Percentiles rank a stretch among this genome's conserved stretches.
Evolutionary conservation across 2,797 vertebrate genomes (phyloP).

Genomic region (Rhynchotus rufescens): DNA sequence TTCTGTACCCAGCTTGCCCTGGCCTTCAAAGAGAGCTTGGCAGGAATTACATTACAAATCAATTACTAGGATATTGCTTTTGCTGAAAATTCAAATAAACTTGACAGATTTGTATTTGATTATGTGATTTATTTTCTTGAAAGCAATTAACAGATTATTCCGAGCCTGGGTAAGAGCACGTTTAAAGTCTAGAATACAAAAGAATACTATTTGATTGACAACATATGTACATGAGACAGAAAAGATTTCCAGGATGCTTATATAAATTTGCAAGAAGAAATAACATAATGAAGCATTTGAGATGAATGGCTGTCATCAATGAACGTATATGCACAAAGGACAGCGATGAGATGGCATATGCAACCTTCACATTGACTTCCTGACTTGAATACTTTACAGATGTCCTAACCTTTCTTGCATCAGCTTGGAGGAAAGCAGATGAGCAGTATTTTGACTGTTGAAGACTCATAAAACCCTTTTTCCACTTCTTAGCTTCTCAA

Average conservation of each 20-base stretch:
- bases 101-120: slow-evolving; percentile 33
- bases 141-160: slow-evolving; percentile 33
- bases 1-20: not conserved
- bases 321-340: not conserved
- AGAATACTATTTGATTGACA: not conserved
- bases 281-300: not conserved
- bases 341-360: not conserved
- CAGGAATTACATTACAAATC: slow-evolving; percentile 30
- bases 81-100: not conserved
- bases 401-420: not conserved
- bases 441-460: not conserved
- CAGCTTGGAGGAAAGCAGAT: slow-evolving; percentile 5
- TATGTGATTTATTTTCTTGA: slow-evolving; percentile 6
- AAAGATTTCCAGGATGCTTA: slow-evolving; percentile 2
- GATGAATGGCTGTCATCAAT: not conserved
- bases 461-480: not conserved
- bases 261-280: not conserved
- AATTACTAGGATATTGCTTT: not conserved
- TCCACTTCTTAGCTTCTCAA: not conserved
- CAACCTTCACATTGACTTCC: not conserved
- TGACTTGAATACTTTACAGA: not conserved
- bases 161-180: not conserved
- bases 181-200: not conserved
- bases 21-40: not conserved
- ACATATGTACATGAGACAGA: not conserved